Conservation (phyloP, 1,140 invertebrate species). For the Drosophila repleta region DNA sequence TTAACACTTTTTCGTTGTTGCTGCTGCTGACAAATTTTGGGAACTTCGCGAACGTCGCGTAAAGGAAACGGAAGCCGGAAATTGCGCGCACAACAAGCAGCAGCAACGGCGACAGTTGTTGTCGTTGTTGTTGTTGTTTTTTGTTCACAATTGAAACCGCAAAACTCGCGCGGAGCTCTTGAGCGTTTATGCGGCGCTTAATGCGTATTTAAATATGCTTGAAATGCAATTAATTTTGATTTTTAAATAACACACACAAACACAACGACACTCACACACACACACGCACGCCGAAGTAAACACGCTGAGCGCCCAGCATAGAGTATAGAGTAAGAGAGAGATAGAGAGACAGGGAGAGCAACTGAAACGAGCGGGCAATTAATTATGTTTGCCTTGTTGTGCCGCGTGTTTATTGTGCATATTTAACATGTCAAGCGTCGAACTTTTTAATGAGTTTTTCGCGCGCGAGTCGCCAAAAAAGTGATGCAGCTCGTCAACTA, state of each 20-base stretch:
- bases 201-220: conserved; percentile 71
- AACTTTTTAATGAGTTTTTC: conserved; percentile 38
- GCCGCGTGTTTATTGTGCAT: conserved; percentile 53
- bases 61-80: conserved; percentile 76
- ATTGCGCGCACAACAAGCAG: conserved; percentile 74
- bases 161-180: conserved; percentile 41
- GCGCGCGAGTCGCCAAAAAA: conserved; percentile 13
- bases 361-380: conserved; percentile 43
- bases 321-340: background rate
- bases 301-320: too few relatives aligned
- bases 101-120: conserved; percentile 17
- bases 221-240: conserved; percentile 72
- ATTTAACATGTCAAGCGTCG: conserved; percentile 45
- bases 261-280: background rate
- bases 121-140: conserved; percentile 47
- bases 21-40: conserved; percentile 30
- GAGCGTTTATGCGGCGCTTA: conserved; percentile 27
- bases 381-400: conserved; percentile 69
- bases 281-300: background rate
- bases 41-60: conserved; percentile 55
- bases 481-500: background rate
- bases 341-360: background rate
- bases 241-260: conserved; percentile 51
- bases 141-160: conserved; percentile 60
- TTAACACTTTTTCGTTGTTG: conserved; percentile 20